These are phyloP conservation scores for Cathartes aura DNA, from an alignment of 2,113 vertebrate genomes.

Conservation along the genomic window DNA sequence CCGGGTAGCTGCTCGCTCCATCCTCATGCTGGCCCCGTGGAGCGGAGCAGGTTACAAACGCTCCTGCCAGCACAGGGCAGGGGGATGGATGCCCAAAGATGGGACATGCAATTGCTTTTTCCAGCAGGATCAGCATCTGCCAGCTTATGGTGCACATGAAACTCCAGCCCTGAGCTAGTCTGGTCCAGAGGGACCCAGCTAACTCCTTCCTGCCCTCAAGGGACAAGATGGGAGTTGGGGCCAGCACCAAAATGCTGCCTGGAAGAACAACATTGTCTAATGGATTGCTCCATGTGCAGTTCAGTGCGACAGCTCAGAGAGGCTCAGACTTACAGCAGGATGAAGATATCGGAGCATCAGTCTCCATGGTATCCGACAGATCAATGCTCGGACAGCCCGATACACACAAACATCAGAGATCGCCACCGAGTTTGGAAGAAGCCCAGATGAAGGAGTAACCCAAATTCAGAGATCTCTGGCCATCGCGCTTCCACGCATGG, in stretches of 20 bases:
- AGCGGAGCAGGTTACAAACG: background rate
- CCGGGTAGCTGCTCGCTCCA: accelerated
- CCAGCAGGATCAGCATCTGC: background rate
- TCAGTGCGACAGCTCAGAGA: background rate
- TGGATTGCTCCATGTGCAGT: background rate
- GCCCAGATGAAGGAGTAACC: background rate
- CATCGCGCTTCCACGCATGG: background rate
- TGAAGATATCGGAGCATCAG: accelerated
- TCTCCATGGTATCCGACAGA: accelerated
- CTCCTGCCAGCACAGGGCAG: background rate
- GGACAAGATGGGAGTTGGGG: background rate
- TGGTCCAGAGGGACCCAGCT: background rate
- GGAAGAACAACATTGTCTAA: background rate
- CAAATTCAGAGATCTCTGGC: background rate
- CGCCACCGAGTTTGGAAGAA: accelerated
- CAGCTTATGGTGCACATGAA: background rate
- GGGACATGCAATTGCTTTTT: background rate
- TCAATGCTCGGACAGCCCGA: accelerated
- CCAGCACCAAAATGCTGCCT: background rate
- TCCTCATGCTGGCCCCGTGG: background rate
- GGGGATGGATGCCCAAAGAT: background rate
- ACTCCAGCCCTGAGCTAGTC: background rate
- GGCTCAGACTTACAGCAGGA: background rate
- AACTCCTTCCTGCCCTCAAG: background rate
- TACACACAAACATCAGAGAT: background rate